Conservation (phyloP, 92 coral and sea anemone species). For the Palythoa grandis region DNA sequence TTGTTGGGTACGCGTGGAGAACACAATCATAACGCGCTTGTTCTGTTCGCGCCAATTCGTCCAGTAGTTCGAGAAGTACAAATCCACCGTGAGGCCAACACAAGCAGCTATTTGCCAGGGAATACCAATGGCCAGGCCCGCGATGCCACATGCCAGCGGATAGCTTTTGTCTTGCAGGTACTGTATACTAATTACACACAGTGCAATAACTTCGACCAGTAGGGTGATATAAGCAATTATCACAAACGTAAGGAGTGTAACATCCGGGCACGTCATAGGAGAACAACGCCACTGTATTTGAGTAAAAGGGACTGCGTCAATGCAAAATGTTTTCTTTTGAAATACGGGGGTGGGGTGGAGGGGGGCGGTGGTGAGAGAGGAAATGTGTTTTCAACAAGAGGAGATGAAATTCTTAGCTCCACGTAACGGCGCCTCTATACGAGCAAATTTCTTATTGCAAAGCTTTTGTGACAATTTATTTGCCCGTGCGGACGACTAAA, state of each 20-base stretch:
- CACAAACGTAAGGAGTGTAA: slow-evolving; percentile 25
- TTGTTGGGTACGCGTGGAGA: neutral
- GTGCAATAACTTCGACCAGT: slow-evolving; percentile 25
- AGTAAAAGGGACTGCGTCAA: neutral
- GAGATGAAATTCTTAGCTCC: no score
- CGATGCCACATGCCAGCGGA: slow-evolving; percentile 35
- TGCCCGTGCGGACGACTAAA: no score
- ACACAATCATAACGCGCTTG: slow-evolving; percentile 7
- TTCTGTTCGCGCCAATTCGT: slow-evolving; percentile 35
- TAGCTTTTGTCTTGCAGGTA: slow-evolving; percentile 14
- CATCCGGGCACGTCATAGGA: slow-evolving; percentile 35
- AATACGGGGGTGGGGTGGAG: neutral
- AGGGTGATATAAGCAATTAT: slow-evolving; percentile 42
- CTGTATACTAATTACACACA: slow-evolving; percentile 14
- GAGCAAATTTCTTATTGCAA: no score
- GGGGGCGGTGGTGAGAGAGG: neutral
- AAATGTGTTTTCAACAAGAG: neutral
- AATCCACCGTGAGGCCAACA: slow-evolving; percentile 33
- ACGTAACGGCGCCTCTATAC: no score
- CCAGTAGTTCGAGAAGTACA: slow-evolving; percentile 41
- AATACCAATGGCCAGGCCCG: slow-evolving; percentile 21
- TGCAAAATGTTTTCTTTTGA: neutral
- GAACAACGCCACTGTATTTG: slow-evolving; percentile 30
- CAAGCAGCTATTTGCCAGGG: slow-evolving; percentile 36
- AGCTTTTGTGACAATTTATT: no score